Evolutionary conservation across 1,140 invertebrate species (phyloP), one percentile per base, ranked within the genome.

Genomic region (Platorchestia sp.): DNA sequence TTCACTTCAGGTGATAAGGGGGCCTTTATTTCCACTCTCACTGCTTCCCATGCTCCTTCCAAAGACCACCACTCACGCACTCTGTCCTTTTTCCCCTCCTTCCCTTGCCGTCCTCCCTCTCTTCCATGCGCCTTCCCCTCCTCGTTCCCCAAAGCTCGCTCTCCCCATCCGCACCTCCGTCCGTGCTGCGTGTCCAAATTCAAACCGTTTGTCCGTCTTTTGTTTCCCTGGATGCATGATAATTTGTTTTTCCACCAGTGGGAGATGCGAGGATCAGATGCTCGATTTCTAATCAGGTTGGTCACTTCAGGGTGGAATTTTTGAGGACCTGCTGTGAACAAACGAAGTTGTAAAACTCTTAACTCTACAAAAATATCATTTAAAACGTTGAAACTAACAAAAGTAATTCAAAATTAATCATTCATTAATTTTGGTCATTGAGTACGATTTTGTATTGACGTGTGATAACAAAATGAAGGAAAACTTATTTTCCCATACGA

Each of bases 11-110:
- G 91, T 93, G 91, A 93, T 93, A 45, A 45, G 91, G 91, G 45
- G 40, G 91, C 91, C 91, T 93, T 93, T 93, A 93, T 93, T 93
- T 93, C 91, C 91, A 93, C 91, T 93, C 91, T 45, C 91, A 93
- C 91, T 44, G 91, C 91, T 93, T 93, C 91, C 91, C 91, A 93
- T 93, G 91, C 45, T 44, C 43, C 91, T 93, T 93, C 91, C 91
- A 93, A 93, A 44, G 45, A 47, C 91, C 91, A 93, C 91, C 45
- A 93, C 91, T 93, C 91, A 93, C 91, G 91, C 43, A 45, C 91
- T 93, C 41, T 90, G 87, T 90, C 87, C 87, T 90, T 44, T 43
- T 90, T 41, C 87, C 87, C 87, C 0, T 36, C 41, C 36, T 90
- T 36, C 86, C 86, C 91, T 47, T 45, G 44, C 91, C 40, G 5